Conservation (phyloP, 2,797 vertebrate species). For the Paratrypauchen microcephalus region DNA sequence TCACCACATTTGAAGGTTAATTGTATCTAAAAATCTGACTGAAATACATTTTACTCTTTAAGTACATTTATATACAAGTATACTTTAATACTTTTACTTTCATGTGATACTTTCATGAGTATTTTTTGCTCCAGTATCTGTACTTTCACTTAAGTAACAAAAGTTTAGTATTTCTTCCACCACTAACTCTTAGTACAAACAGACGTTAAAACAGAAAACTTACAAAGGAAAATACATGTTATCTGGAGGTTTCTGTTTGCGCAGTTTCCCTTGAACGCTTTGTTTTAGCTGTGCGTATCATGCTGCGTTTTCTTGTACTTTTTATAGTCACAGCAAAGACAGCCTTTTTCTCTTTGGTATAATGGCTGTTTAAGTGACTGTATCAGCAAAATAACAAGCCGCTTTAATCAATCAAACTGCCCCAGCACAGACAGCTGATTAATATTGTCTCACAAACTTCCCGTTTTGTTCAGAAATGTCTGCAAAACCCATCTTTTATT, state of each 20-base stretch:
- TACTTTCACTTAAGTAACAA: no score
- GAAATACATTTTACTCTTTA: no score
- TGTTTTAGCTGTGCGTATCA: not conserved
- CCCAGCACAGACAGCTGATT: conserved; percentile 41
- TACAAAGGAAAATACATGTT: not conserved
- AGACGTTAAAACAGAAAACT: not conserved
- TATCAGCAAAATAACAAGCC: conserved; percentile 15
- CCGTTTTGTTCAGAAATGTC: conserved; percentile 11
- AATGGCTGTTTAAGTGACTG: conserved; percentile 20
- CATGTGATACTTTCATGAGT: no score
- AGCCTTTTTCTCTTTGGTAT: conserved; percentile 2
- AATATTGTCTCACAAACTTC: conserved; percentile 28
- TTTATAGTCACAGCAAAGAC: conserved; percentile 6
- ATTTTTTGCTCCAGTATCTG: no score
- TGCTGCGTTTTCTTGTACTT: conserved; percentile 8
- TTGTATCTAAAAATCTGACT: no score
- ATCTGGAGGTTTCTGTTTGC: not conserved
- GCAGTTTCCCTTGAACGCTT: not conserved
- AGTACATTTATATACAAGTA: no score
- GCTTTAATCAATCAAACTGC: conserved; percentile 45
- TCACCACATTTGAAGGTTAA: no score
- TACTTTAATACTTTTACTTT: no score
- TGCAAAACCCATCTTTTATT: conserved; percentile 19
- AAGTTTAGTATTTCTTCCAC: no score
- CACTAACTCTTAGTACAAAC: not conserved